Percentiles rank a stretch among this genome's conserved stretches.
These are phyloP conservation scores for Hyperopisus bebe DNA, from an alignment of 2,113 vertebrate species.

Conservation along the genomic window DNA sequence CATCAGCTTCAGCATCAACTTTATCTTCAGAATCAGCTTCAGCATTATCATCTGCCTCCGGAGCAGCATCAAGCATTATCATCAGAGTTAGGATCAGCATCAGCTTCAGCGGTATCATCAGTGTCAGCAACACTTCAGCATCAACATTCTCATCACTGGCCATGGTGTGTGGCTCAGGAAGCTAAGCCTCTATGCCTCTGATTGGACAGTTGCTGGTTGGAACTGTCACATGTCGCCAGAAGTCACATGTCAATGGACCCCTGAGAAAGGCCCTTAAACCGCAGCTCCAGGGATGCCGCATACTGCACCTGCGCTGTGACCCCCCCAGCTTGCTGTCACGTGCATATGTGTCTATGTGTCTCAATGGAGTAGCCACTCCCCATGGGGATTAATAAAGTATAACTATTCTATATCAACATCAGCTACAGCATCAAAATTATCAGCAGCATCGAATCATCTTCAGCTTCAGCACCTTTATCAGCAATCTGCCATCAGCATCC, in stretches of 20 bases:
- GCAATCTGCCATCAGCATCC: not conserved
- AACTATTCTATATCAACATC: not conserved
- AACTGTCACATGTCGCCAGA: not conserved
- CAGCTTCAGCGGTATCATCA: too few relatives aligned
- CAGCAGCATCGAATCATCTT: not conserved
- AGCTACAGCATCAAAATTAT: not conserved
- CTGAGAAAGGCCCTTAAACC: not conserved
- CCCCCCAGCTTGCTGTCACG: not conserved
- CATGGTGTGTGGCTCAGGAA: not conserved
- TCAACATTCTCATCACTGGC: not conserved
- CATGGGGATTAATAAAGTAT: not conserved
- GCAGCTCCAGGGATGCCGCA: not conserved
- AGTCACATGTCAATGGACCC: not conserved
- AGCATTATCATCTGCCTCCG: too few relatives aligned
- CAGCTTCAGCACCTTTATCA: not conserved
- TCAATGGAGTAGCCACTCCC: not conserved
- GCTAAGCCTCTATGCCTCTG: not conserved
- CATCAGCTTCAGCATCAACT: not conserved
- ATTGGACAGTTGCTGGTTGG: not conserved
- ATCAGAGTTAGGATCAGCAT: too few relatives aligned
- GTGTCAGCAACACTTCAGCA: not conserved
- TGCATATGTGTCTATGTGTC: not conserved
- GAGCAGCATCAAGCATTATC: too few relatives aligned
- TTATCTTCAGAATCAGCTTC: not conserved
- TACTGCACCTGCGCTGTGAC: not conserved